Evolutionary conservation across 2,888 invertebrate genomes (phyloP), one percentile per base, ranked within the genome.

Genomic region (Trissolcus japonicus): DNA sequence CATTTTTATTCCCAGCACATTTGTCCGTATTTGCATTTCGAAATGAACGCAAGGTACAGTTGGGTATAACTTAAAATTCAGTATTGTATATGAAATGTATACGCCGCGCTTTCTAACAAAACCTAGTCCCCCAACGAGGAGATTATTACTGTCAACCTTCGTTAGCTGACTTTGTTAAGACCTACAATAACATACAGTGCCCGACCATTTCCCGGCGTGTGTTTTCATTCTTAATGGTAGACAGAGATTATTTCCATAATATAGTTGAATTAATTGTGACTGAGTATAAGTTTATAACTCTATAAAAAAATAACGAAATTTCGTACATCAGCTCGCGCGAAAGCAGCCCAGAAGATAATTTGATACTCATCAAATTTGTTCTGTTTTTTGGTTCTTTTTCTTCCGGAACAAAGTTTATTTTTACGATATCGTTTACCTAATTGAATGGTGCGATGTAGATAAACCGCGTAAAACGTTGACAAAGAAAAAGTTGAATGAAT

Each of bases 101-200:
- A 72, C 59, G 59, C 62, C 54, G 54, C 40, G 72, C 51, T 72
- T 72, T 60, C 72, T 72, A 53, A 65, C 65, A 72, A 72, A 72
- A 72, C 72, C 72, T n/a, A 72, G 72, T 72, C 65, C 35, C n/a
- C 72, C 72, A 72, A 65, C 75, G 75, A 76, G 74, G 72, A 81
- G 82, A 82, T 82, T 82, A 82, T 82, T 82, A 82, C 80, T 82
- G 82, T 82, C 82, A 80, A 81, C 82, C 82, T 81, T 81, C 80
- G 82, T 80, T 82, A 82, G 72, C 65, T 65, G 65, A 72, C 72
- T 72, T 72, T 72, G 72, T 72, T 72, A 72, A 72, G 72, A 65
- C 65, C 72, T 65, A 72, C 65, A 72, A 72, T 65, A 72, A 65
- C 59, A 72, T 59, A 57, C 59, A 63, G 63, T 56, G 51, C 63